These are phyloP conservation scores for Lagodon rhomboides DNA, from an alignment of 2,797 vertebrate species.

Conservation along the genomic window DNA sequence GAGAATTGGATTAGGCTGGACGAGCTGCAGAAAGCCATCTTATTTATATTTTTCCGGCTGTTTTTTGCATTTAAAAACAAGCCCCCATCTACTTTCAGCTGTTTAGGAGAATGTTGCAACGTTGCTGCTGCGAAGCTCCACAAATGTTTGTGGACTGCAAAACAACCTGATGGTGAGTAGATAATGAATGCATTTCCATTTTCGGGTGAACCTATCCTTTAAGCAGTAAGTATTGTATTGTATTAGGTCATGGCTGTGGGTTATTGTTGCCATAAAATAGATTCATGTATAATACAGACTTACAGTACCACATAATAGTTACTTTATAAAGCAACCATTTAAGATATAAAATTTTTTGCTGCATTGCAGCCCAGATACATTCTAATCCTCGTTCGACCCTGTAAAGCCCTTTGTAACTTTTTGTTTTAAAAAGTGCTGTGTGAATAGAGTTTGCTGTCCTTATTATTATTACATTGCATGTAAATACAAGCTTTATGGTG, in stretches of 20 bases:
- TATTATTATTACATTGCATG: conserved; percentile 10
- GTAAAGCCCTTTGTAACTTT: background rate
- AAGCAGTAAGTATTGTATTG: too few relatives aligned
- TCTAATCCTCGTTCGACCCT: background rate
- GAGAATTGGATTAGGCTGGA: too few relatives aligned
- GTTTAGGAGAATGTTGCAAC: too few relatives aligned
- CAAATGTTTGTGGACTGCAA: too few relatives aligned
- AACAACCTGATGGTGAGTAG: too few relatives aligned
- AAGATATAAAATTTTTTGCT: background rate
- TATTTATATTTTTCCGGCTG: too few relatives aligned
- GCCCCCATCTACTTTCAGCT: too few relatives aligned
- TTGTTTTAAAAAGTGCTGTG: background rate
- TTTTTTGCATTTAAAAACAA: too few relatives aligned
- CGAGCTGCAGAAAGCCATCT: too few relatives aligned
- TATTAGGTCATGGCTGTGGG: conserved; percentile 47
- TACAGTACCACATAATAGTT: conserved; percentile 6
- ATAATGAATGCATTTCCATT: too few relatives aligned
- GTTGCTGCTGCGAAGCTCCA: too few relatives aligned
- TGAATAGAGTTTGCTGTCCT: background rate
- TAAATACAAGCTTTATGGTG: conserved; percentile 37
- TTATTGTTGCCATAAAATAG: conserved; percentile 64
- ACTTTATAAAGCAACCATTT: background rate
- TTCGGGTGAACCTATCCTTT: too few relatives aligned
- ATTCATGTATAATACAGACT: conserved; percentile 16
- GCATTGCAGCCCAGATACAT: background rate